Conservation (phyloP, 2,113 vertebrate genomes). For the Cyphomyrus plagiostoma region DNA sequence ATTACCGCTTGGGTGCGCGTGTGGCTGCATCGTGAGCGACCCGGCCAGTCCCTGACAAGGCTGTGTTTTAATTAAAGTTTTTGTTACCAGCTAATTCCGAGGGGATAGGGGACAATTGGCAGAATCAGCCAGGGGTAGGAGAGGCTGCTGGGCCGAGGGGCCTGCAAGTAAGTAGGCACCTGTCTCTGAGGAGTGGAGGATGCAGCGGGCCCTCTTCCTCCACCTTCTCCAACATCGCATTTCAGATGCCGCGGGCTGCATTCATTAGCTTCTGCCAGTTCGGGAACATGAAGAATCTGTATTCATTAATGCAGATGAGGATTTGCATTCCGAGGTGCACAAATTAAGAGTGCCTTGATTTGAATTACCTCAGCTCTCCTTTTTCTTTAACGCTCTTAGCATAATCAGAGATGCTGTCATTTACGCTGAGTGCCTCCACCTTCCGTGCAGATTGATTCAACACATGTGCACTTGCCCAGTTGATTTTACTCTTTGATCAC, state of each 20-base stretch:
- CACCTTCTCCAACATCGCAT: neutral
- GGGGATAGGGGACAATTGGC: conserved; percentile 15
- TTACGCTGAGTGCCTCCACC: conserved; percentile 38
- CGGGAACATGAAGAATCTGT: conserved; percentile 19
- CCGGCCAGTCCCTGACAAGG: conserved; percentile 33
- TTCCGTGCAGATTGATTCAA: conserved; percentile 23
- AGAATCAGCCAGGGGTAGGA: neutral
- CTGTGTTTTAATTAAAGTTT: conserved; percentile 60
- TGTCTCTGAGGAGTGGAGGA: neutral
- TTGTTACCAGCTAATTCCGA: conserved; percentile 31
- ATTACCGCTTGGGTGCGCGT: conserved; percentile 34
- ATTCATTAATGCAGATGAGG: conserved; percentile 18
- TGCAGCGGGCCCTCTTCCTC: no score
- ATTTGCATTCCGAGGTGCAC: conserved; percentile 23
- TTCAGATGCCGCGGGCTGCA: conserved; percentile 10
- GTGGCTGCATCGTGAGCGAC: conserved; percentile 9
- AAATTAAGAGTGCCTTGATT: conserved; percentile 49
- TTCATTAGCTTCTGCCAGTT: conserved; percentile 41
- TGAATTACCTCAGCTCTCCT: conserved; percentile 27
- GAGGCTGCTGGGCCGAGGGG: conserved; percentile 27
- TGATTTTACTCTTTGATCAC: conserved; percentile 7
- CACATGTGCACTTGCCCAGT: conserved; percentile 1
- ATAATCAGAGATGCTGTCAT: conserved; percentile 42
- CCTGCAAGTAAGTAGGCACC: neutral
- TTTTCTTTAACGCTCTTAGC: conserved; percentile 13